Percentiles rank a stretch among this genome's conserved stretches.
These are phyloP conservation scores for Conus ventricosus DNA, from an alignment of 1,140 invertebrate species.

Conservation along the genomic window DNA sequence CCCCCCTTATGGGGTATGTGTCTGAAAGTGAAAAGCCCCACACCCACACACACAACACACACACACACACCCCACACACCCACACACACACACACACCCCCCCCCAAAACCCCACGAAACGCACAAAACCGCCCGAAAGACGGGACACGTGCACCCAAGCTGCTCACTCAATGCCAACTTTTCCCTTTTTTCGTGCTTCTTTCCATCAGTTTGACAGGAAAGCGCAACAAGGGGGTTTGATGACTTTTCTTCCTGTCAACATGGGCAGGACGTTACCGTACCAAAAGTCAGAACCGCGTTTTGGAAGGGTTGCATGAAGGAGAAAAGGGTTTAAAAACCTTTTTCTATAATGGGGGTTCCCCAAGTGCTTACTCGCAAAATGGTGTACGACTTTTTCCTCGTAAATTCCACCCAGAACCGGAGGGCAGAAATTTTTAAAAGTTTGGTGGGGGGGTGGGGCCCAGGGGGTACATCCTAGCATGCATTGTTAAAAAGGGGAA, in stretches of 20 bases:
- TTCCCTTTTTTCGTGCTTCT: background rate
- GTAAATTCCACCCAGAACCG: background rate
- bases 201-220: background rate
- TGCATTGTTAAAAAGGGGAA: too few species aligned
- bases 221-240: background rate
- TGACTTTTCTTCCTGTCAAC: background rate
- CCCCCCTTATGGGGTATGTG: too few species aligned
- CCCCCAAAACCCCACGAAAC: too few species aligned
- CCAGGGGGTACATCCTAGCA: too few species aligned
- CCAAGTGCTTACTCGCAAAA: background rate
- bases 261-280: background rate
- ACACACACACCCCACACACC: too few species aligned
- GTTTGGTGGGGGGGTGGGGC: background rate
- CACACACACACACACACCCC: too few species aligned
- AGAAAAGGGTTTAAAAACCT: background rate
- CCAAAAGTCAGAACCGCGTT: background rate
- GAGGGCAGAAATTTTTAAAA: background rate
- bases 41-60: too few species aligned
- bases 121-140: too few species aligned
- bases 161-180: too few species aligned
- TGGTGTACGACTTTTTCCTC: background rate
- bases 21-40: too few species aligned
- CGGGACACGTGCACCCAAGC: too few species aligned
- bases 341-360: conserved; percentile 11
- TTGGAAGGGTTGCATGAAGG: background rate